phyloP scores from a whole-genome alignment of 2,888 invertebrate species.

The Enoplolaimus lenunculus region DNA sequence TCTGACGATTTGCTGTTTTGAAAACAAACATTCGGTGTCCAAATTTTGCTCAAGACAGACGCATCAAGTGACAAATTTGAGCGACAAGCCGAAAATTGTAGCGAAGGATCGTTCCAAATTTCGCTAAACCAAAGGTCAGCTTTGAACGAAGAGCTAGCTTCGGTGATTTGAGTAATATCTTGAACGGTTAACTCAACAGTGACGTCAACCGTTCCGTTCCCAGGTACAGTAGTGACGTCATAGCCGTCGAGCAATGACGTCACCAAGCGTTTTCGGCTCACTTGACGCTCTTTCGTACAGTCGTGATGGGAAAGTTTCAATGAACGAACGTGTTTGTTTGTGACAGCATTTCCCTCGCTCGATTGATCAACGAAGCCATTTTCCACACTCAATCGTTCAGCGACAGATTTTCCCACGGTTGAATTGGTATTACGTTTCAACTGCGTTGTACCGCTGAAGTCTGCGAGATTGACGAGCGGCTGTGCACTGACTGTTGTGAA shows the following conservation, averaged over 20 bases:
- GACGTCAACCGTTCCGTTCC: neutral
- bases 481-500: too few species aligned
- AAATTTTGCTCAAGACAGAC: slow-evolving; percentile 35
- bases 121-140: slow-evolving; percentile 38
- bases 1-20: slow-evolving; percentile 39
- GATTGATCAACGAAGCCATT: too few species aligned
- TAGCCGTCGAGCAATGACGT: slow-evolving; percentile 6
- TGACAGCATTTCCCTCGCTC: too few species aligned
- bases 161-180: slow-evolving; percentile 19
- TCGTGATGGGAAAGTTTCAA: too few species aligned
- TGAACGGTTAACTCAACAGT: slow-evolving; percentile 20
- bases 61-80: slow-evolving; percentile 37
- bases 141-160: slow-evolving; percentile 22
- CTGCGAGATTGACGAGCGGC: too few species aligned
- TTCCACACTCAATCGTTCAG: too few species aligned
- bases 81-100: slow-evolving; percentile 31
- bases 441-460: too few species aligned
- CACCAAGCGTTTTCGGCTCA: neutral
- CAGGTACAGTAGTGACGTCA: slow-evolving; percentile 13
- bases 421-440: too few species aligned
- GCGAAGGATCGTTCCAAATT: slow-evolving; percentile 37
- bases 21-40: slow-evolving; percentile 40
- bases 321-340: too few species aligned
- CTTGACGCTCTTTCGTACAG: neutral
- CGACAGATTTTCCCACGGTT: too few species aligned